These are phyloP conservation scores for Scolanthus callimorphus DNA, from an alignment of 92 coral and sea anemone genomes.

Conservation along the genomic window DNA sequence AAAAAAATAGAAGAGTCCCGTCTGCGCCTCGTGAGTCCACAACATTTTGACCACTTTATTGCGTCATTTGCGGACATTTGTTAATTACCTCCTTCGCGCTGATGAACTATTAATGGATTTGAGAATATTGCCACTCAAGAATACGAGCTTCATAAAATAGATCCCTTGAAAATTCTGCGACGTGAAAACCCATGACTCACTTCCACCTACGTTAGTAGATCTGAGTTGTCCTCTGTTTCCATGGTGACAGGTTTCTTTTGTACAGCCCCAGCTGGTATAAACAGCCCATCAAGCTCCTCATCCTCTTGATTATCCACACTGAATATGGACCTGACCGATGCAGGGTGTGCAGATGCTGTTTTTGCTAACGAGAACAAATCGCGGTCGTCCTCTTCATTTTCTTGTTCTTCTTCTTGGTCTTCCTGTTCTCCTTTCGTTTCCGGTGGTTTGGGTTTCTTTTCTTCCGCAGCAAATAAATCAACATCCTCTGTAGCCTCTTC, in stretches of 20 bases:
- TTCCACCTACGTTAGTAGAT: slow-evolving; percentile 66
- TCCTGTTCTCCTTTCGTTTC: slow-evolving; percentile 14
- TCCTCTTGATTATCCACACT: slow-evolving; percentile 52
- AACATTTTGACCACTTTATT: no score
- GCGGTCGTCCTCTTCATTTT: slow-evolving; percentile 37
- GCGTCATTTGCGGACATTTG: no score
- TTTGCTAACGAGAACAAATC: slow-evolving; percentile 39
- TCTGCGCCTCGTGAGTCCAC: no score
- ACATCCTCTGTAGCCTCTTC: slow-evolving; percentile 61
- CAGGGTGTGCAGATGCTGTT: slow-evolving; percentile 8
- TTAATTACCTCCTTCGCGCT: no score
- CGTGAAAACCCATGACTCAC: no score
- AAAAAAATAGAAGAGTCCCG: no score
- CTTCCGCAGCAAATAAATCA: slow-evolving; percentile 72
- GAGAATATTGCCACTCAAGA: no score
- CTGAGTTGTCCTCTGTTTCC: slow-evolving; percentile 76
- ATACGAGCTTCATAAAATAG: no score
- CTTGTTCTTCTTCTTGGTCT: slow-evolving; percentile 31
- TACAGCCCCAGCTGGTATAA: slow-evolving; percentile 82
- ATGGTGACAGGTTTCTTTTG: slow-evolving; percentile 23
- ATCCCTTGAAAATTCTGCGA: no score
- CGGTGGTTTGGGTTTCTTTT: slow-evolving; percentile 28
- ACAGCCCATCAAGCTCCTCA: slow-evolving; percentile 63
- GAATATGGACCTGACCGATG: slow-evolving; percentile 50
- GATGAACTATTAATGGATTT: no score